These are phyloP conservation scores for Temnothorax longispinosus DNA, from an alignment of 1,140 invertebrate genomes.

Conservation along the genomic window DNA sequence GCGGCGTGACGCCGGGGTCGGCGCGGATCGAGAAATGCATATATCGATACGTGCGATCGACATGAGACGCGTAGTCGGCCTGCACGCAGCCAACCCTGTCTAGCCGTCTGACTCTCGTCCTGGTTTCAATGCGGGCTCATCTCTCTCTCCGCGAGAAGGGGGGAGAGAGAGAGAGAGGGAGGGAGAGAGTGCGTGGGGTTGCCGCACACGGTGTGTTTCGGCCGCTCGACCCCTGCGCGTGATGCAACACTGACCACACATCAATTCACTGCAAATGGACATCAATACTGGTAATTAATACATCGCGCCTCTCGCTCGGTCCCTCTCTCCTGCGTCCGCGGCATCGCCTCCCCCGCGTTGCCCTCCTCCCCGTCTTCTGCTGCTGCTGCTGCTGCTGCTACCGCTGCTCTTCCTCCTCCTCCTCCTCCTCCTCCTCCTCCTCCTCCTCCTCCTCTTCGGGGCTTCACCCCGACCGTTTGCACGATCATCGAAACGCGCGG, in stretches of 20 bases:
- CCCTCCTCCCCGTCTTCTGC: constrained; percentile 3
- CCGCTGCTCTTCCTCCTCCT: constrained; percentile 55
- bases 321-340: constrained; percentile 29
- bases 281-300: constrained; percentile 87
- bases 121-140: constrained; percentile 79
- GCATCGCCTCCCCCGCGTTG: constrained; percentile 31
- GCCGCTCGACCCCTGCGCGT: constrained; percentile 84
- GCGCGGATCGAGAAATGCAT: constrained; percentile 48
- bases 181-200: constrained; percentile 39
- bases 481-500: constrained; percentile 78
- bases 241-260: constrained; percentile 86
- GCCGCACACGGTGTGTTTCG: constrained; percentile 75
- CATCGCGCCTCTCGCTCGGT: constrained; percentile 83
- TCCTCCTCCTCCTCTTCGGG: constrained; percentile 57
- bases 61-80: constrained; percentile 58
- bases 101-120: constrained; percentile 61
- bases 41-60: constrained; percentile 76
- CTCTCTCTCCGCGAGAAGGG: constrained; percentile 67
- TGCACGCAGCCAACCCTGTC: constrained; percentile 52
- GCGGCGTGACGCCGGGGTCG: constrained; percentile 18
- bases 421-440: constrained; percentile 58
- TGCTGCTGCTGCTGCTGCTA: not conserved
- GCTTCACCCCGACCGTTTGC: constrained; percentile 67
- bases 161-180: constrained; percentile 1
- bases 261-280: constrained; percentile 87